Base-by-base conservation (phyloP, 2,797 vertebrate species). In the Falco novaeseelandiae region DNA sequence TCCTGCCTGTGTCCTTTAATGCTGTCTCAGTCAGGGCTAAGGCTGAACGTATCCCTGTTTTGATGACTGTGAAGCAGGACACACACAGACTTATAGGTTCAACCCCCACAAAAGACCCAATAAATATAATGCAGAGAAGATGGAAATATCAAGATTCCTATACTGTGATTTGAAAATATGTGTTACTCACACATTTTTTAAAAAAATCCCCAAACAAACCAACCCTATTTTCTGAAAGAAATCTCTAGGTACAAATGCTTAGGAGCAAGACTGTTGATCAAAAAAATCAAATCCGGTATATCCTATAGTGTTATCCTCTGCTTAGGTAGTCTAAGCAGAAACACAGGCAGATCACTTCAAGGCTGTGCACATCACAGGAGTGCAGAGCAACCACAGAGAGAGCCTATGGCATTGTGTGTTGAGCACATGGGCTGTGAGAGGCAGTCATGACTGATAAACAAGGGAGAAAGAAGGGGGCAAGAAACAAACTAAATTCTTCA, bases 151-250 rank as follows among this genome's bases (percentile, higher is more conserved):
- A 71, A 32, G 19, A 48, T 36, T 81, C 19, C 8, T 67, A 4
- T 65, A 34, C 27, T 48, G 25, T 21, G 4, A 42, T 55, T 62
- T 70, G 32, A 48, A 82, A 69, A 4, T 12, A 19, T 12, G 11
- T 10, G 2, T 49, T 70, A n/a, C 12, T 54, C 10, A 34, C 14
- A 78, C 11, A 13, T 58, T 36, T 63, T 48, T 52, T 5, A 3
- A 1, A 26, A 63, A 51, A 69, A 2, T 40, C 38, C 11, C 38
- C 5, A 1, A 9, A 26, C 22, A 42, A 30, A 2, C 0, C 9
- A 29, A 42, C 67, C 17, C 4, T 20, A 6, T 46, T n/a, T 59
- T 55, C 12, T 57, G 15, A 49, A 76, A 54, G 8, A 77, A 49
- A 34, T 44, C 25, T 32, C 14, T 12, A 12, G 9, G 8, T 49